Conservation (phyloP, 2,797 vertebrate species). For the Natrix natrix region DNA sequence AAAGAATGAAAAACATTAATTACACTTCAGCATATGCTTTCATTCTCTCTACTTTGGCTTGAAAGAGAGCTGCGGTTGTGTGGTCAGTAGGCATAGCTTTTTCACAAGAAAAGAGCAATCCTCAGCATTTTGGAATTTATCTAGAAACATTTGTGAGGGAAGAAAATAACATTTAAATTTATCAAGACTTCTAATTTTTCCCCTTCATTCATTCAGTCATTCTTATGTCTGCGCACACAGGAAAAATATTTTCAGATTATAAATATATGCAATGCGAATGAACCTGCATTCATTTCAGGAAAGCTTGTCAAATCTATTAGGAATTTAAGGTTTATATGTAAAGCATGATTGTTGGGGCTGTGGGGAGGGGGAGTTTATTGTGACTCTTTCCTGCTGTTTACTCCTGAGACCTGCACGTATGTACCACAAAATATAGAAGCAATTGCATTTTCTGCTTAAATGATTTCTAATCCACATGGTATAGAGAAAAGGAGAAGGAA, state of each 20-base stretch:
- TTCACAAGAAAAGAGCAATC: slow-evolving; percentile 3
- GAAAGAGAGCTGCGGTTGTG: slow-evolving; percentile 1
- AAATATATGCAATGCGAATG: neutral
- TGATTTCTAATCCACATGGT: neutral
- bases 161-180: neutral
- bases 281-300: neutral
- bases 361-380: neutral
- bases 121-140: neutral
- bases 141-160: neutral
- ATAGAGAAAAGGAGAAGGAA: neutral
- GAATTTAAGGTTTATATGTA: neutral
- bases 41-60: slow-evolving; percentile 1
- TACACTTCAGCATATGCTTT: slow-evolving; percentile 25
- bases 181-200: neutral
- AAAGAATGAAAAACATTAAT: slow-evolving; percentile 47
- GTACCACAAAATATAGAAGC: neutral
- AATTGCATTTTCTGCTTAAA: neutral
- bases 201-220: neutral
- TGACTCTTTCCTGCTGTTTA: neutral
- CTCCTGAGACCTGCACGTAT: neutral
- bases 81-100: neutral
- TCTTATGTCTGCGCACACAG: neutral
- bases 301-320: neutral
- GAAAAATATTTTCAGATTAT: neutral
- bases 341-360: neutral